Base-by-base conservation (phyloP, 2,113 vertebrate species). In the Brachyistius frenatus region DNA sequence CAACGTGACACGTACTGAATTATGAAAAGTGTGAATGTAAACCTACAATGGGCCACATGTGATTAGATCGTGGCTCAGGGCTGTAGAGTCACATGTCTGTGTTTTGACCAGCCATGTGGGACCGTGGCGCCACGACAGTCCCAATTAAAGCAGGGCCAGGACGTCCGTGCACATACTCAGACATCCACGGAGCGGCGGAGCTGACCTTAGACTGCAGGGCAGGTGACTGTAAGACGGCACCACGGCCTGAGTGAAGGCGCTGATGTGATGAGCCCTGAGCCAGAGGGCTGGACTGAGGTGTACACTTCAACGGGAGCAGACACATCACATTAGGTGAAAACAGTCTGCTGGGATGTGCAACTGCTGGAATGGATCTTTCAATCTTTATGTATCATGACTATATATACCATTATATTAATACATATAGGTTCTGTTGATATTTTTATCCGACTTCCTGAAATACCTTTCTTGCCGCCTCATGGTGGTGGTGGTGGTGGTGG, bases 131-230 rank as follows among this genome's bases (percentile, higher is more conserved):
- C 82, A 73, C 47, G 5, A 73, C 55, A 7, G 57, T 57, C 76
- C 67, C 73, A 84, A 65, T 77, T 83, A 88, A 91, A 88, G 47
- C 57, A n/a, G 64, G 35, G 33, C 16, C 1, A 10, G 35, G 55
- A 71, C 0, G n/a, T 55, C 35, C 31, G 14, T 31, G 44, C 61
- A 10, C 35, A 7, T 30, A 39, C 47, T 35, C 57, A 58, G 39
- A 76, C 66, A 41, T 11, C 31, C 62, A 41, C 23, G 7, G 11
- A 74, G 16, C 46, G 73, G 66, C 65, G 13, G 71, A 65, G 39
- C 58, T 63, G 65, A 73, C 46, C 16, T 5, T 41, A 73, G 66
- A 72, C 73, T 44, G 60, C 36, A 2, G 31, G 44, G 23, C 76
- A 35, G 50, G 44, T n/a, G 31, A 39, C 72, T 62, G 75, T 33